Conservation (phyloP, 2,888 invertebrate genomes). For the Cataglyphis rosenhaueri region DNA sequence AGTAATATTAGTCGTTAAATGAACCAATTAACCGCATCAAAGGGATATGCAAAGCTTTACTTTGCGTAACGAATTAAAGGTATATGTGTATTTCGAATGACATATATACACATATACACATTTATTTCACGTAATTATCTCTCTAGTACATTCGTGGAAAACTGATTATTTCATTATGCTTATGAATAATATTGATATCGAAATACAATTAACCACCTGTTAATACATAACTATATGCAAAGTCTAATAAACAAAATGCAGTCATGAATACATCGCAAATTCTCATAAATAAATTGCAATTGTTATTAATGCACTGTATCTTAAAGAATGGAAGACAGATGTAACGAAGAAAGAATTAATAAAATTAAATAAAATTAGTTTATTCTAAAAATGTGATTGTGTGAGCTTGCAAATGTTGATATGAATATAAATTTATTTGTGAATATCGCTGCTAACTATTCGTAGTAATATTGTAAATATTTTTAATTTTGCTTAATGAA, state of each 20-base stretch:
- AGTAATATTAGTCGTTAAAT: slow-evolving; percentile 33
- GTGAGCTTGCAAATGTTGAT: background rate
- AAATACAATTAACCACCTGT: slow-evolving; percentile 11
- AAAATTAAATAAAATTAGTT: background rate
- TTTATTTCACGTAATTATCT: background rate
- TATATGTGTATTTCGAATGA: background rate
- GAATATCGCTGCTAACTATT: background rate
- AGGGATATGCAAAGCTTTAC: background rate
- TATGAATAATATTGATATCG: slow-evolving; percentile 1
- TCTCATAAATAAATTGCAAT: slow-evolving; percentile 1
- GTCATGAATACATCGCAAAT: background rate
- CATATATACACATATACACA: background rate
- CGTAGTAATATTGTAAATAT: slow-evolving; percentile 24
- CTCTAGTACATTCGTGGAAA: background rate
- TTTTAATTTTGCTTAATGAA: background rate
- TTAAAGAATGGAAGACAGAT: background rate
- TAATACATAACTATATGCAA: background rate
- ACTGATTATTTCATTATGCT: background rate
- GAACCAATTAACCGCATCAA: slow-evolving; percentile 26
- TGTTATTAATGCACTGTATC: background rate
- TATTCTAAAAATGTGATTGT: background rate
- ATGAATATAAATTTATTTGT: background rate
- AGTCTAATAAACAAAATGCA: slow-evolving; percentile 11
- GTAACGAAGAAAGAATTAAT: background rate
- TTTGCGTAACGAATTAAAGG: background rate